A percentile compares a stretch with the other conserved stretches of the same genome.
phyloP scores from a whole-genome alignment of 2,113 vertebrate species.

The Coptodon bakossiorum region DNA sequence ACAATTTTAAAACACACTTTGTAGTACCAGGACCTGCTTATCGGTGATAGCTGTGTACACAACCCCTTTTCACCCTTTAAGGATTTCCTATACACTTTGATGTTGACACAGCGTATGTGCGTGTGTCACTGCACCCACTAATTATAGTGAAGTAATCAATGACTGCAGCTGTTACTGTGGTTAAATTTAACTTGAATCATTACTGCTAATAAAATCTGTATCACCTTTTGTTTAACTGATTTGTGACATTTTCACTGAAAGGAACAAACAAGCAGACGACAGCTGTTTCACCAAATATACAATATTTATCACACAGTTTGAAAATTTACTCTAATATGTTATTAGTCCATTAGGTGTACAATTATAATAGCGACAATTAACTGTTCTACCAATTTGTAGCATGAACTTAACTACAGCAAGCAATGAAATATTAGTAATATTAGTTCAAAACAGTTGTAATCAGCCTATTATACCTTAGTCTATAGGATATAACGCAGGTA shows the following conservation, averaged over 20 bases:
- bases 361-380: not conserved
- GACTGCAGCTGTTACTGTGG: not conserved
- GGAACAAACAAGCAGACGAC: not conserved
- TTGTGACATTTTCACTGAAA: not conserved
- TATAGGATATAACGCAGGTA: not conserved
- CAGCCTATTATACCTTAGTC: not conserved
- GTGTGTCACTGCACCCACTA: not conserved
- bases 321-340: not conserved
- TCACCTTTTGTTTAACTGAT: not conserved
- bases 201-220: not conserved
- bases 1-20: not conserved
- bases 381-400: not conserved
- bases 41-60: not conserved
- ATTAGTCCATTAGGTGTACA: not conserved
- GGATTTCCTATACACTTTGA: not conserved
- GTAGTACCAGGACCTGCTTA: not conserved
- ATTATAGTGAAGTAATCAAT: not conserved
- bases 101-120: not conserved
- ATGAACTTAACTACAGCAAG: not conserved
- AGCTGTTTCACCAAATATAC: not conserved
- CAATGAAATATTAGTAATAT: not conserved
- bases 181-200: not conserved
- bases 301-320: not conserved
- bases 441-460: not conserved
- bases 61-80: not conserved